Conservation (phyloP, 2,888 invertebrate genomes). For the Drosophila peninsularis region DNA sequence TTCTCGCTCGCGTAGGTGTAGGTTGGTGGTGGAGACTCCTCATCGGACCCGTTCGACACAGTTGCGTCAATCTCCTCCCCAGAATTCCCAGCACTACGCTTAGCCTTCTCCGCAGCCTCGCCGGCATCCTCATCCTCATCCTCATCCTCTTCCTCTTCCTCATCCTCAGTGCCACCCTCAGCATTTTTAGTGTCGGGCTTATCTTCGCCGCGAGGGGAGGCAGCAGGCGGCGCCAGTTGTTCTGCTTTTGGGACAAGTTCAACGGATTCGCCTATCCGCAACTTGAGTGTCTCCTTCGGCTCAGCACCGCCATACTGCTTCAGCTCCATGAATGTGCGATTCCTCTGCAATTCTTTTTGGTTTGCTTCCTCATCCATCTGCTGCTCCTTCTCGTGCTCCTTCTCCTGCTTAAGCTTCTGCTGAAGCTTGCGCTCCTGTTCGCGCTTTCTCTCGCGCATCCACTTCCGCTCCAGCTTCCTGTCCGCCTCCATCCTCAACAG, state of each 20-base stretch:
- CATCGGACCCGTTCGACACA: too few species aligned
- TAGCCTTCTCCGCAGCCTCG: too few species aligned
- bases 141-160: neutral
- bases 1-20: slow-evolving; percentile 89
- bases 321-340: too few species aligned
- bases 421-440: neutral
- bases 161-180: neutral
- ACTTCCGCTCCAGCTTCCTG: neutral
- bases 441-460: neutral
- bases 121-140: neutral
- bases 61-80: too few species aligned
- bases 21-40: too few species aligned
- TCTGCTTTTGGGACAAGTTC: neutral
- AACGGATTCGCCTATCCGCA: neutral
- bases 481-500: neutral
- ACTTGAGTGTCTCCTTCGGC: neutral
- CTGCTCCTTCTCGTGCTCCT: too few species aligned
- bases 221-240: neutral
- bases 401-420: neutral
- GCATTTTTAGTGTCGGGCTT: neutral
- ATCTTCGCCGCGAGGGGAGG: neutral
- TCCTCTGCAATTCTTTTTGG: too few species aligned
- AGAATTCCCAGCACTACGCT: too few species aligned
- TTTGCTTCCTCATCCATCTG: too few species aligned
- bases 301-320: neutral